Evolutionary conservation across 2,113 vertebrate genomes (phyloP).

Genomic region (Orthonyx spaldingii): DNA sequence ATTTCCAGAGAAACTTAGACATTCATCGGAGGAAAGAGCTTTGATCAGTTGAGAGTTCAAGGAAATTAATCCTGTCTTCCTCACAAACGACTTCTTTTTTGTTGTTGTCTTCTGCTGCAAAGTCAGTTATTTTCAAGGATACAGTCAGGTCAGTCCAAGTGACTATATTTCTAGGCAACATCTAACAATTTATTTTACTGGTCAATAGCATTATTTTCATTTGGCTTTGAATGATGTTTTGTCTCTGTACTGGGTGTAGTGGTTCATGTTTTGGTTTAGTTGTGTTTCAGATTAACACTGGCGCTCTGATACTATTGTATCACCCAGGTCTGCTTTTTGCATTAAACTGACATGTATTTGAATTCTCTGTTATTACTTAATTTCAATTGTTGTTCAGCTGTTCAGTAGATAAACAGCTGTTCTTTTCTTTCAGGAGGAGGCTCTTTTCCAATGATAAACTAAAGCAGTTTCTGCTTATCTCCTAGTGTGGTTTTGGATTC

Average conservation of each 20-base stretch:
- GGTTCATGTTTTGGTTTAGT: neutral
- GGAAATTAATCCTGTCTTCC: neutral
- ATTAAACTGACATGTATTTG: neutral
- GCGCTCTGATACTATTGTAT: neutral
- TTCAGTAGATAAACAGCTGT: neutral
- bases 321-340: neutral
- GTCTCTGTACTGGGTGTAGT: neutral
- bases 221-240: neutral
- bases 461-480: neutral
- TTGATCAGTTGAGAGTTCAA: fast-evolving
- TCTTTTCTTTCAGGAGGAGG: neutral
- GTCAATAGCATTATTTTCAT: neutral
- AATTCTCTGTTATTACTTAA: neutral
- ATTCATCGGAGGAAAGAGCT: fast-evolving
- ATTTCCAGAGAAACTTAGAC: neutral
- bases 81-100: neutral
- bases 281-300: neutral
- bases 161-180: neutral
- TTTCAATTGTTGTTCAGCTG: neutral
- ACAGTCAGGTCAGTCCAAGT: neutral
- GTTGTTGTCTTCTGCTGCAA: neutral
- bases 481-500: neutral
- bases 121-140: neutral
- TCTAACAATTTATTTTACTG: neutral
- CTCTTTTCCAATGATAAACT: neutral